These are phyloP conservation scores for Eupithecia abbreviata DNA, from an alignment of 2,888 invertebrate genomes.

Conservation along the genomic window DNA sequence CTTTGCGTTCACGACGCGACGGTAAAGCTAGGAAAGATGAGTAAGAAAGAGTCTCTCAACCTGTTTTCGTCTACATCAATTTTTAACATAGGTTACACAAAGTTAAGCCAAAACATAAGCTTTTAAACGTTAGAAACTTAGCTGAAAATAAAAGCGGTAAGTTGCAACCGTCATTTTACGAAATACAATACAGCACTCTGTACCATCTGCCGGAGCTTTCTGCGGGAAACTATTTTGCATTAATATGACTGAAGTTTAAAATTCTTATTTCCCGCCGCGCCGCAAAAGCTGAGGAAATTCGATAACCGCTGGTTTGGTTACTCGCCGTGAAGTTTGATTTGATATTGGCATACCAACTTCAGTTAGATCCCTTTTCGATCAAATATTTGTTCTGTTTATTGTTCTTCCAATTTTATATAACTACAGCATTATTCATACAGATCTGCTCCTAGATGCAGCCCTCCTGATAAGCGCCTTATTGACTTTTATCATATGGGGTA, in stretches of 20 bases:
- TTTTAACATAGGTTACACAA: background rate
- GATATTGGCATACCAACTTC: slow-evolving; percentile 10
- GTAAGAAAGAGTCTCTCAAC: too few relatives aligned
- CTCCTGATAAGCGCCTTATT: too few relatives aligned
- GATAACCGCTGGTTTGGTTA: slow-evolving; percentile 33
- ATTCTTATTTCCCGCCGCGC: slow-evolving; percentile 30
- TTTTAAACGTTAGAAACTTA: background rate
- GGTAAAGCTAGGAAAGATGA: too few relatives aligned
- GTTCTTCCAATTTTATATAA: background rate
- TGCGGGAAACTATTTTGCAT: slow-evolving; percentile 49
- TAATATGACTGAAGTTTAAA: slow-evolving; percentile 43
- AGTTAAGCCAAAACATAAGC: background rate
- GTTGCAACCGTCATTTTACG: background rate
- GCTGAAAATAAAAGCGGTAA: background rate
- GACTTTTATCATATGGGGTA: too few relatives aligned
- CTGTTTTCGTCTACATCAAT: too few relatives aligned
- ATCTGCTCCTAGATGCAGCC: too few relatives aligned
- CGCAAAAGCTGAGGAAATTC: slow-evolving; percentile 30
- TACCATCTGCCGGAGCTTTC: slow-evolving; percentile 22
- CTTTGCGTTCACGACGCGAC: background rate
- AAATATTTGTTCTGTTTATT: slow-evolving; percentile 1
- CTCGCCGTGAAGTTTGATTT: slow-evolving; percentile 34
- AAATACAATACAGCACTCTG: slow-evolving; percentile 12
- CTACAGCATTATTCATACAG: background rate
- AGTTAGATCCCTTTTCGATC: background rate